Conservation (phyloP, 2,888 invertebrate species). For the Ligdia adustata region DNA sequence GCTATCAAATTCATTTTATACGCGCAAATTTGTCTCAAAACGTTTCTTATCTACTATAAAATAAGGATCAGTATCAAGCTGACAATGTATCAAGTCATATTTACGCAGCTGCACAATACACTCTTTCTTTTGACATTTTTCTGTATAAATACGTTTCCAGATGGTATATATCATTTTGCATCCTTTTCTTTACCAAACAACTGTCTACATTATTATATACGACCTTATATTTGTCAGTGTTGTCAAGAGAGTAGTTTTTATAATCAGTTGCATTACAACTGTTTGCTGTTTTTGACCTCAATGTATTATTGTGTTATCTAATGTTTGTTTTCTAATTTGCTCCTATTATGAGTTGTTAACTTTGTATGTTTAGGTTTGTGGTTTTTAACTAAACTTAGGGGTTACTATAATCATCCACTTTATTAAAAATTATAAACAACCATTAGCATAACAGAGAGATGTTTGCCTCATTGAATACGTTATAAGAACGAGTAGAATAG, state of each 20-base stretch:
- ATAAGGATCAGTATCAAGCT: slow-evolving; percentile 15
- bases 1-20: not conserved
- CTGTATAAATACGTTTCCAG: slow-evolving; percentile 51
- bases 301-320: slow-evolving; percentile 18
- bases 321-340: slow-evolving; percentile 18
- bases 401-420: not conserved
- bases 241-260: slow-evolving; percentile 20
- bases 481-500: no score
- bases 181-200: slow-evolving; percentile 45
- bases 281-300: slow-evolving; percentile 36
- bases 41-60: slow-evolving; percentile 3
- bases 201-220: slow-evolving; percentile 33
- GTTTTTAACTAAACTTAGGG: not conserved
- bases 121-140: slow-evolving; percentile 47
- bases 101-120: slow-evolving; percentile 59
- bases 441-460: no score
- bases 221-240: slow-evolving; percentile 10
- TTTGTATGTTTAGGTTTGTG: slow-evolving; percentile 2
- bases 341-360: slow-evolving; percentile 16
- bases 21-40: slow-evolving; percentile 8
- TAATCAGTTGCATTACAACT: slow-evolving; percentile 26
- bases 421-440: no score
- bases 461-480: no score
- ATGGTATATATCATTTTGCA: slow-evolving; percentile 47
- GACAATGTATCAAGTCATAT: slow-evolving; percentile 37